Conservation (phyloP, 1,140 invertebrate genomes). For the Frieseomelitta varia region DNA sequence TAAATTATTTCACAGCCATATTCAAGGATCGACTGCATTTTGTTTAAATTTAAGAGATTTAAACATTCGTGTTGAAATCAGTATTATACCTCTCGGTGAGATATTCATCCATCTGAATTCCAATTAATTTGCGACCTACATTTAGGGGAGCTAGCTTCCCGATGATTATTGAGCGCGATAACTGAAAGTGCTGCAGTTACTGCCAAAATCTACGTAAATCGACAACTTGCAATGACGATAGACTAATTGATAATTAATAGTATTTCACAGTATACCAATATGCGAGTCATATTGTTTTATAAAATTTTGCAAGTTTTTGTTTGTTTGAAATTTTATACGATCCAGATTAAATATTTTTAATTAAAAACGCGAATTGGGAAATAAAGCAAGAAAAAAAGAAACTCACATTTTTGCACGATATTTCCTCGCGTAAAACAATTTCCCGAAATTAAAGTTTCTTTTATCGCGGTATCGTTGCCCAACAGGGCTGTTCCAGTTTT, state of each 20-base stretch:
- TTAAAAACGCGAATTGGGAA: too few relatives aligned
- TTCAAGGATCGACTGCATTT: neutral
- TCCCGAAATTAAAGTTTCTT: neutral
- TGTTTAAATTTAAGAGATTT: neutral
- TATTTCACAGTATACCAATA: neutral
- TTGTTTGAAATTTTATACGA: neutral
- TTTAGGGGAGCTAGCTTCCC: neutral
- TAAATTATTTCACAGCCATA: too few relatives aligned
- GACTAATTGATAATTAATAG: neutral
- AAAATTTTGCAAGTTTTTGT: neutral
- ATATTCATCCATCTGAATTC: neutral
- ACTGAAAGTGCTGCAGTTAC: neutral
- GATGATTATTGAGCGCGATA: neutral
- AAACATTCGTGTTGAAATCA: neutral
- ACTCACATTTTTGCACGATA: too few relatives aligned
- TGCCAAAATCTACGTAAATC: neutral
- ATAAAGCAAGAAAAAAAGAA: too few relatives aligned
- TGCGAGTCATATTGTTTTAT: neutral
- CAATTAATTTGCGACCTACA: slow-evolving; percentile 1
- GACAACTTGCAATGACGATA: neutral
- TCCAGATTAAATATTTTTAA: too few relatives aligned
- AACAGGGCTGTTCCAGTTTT: neutral
- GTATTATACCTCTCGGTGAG: too few relatives aligned
- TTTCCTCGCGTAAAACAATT: too few relatives aligned
- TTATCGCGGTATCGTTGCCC: neutral